These are phyloP conservation scores for Euplexia lucipara DNA, from an alignment of 2,888 invertebrate species.

Conservation along the genomic window DNA sequence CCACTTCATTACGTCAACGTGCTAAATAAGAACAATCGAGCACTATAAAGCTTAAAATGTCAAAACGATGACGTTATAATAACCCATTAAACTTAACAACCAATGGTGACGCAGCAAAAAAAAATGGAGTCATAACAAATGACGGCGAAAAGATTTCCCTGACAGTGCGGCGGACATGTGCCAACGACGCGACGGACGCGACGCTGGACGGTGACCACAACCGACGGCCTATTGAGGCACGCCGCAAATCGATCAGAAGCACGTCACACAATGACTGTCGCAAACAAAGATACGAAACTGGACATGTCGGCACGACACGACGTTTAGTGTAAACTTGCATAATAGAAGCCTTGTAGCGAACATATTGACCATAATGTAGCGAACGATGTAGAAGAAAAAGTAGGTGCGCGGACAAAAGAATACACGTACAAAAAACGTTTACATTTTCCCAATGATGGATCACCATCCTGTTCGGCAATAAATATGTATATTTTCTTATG, in stretches of 20 bases:
- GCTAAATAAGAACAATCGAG: constrained; percentile 18
- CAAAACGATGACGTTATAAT: constrained; percentile 26
- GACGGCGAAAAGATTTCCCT: constrained; percentile 33
- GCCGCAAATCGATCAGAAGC: constrained; percentile 78
- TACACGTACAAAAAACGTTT: constrained; percentile 28
- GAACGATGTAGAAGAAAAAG: constrained; percentile 5
- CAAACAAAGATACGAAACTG: constrained; percentile 55
- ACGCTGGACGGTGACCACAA: constrained; percentile 54
- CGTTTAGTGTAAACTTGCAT: constrained; percentile 47
- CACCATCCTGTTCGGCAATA: constrained; percentile 5
- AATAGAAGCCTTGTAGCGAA: constrained; percentile 27
- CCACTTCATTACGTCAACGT: constrained; percentile 27
- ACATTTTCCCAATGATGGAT: constrained; percentile 39
- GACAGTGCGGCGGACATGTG: constrained; percentile 47
- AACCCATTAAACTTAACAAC: constrained; percentile 31
- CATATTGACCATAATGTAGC: constrained; percentile 1
- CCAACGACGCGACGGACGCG: constrained; percentile 20
- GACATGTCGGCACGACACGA: constrained; percentile 33
- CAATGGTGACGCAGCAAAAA: constrained; percentile 30
- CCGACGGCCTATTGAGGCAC: constrained; percentile 65
- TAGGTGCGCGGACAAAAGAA: constrained; percentile 23
- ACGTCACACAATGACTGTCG: constrained; percentile 66
- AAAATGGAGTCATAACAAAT: constrained; percentile 40
- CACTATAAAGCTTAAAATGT: constrained; percentile 32
- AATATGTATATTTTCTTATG: constrained; percentile 14